These are phyloP conservation scores for Sebastolobus altivelis DNA, from an alignment of 2,797 vertebrate genomes.

Conservation along the genomic window DNA sequence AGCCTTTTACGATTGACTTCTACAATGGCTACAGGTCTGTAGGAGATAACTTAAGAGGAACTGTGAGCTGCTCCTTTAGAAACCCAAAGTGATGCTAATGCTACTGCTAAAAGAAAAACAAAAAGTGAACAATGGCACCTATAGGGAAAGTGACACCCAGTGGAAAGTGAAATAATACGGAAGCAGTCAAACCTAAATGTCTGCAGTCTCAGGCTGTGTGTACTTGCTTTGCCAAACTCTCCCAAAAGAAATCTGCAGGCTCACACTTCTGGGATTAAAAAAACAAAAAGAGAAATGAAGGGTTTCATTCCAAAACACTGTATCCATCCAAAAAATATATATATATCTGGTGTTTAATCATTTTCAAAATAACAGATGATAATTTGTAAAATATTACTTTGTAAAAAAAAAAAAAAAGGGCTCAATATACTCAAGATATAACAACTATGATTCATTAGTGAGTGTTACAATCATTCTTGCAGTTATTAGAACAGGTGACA, in stretches of 20 bases:
- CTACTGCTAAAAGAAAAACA: conserved; percentile 15
- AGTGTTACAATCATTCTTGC: conserved; percentile 54
- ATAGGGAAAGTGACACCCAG: conserved; percentile 55
- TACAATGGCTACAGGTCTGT: conserved; percentile 37
- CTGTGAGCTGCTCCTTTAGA: conserved; percentile 48
- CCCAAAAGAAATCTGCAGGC: conserved; percentile 50
- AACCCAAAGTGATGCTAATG: conserved; percentile 33
- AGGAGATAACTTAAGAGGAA: conserved; percentile 51
- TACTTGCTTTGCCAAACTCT: conserved; percentile 45
- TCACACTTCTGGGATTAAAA: conserved; percentile 76
- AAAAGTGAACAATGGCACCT: conserved; percentile 58
- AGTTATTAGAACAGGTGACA: conserved; percentile 36
- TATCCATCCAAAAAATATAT: not conserved
- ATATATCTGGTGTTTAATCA: conserved; percentile 8
- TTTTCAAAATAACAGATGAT: conserved; percentile 21
- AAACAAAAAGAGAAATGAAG: conserved; percentile 64
- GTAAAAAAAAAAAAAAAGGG: conserved; percentile 19
- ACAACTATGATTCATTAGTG: conserved; percentile 38
- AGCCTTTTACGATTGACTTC: not conserved
- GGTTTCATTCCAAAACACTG: conserved; percentile 79
- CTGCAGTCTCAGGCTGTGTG: conserved; percentile 68
- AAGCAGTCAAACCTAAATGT: conserved; percentile 66
- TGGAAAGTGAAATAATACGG: conserved; percentile 57
- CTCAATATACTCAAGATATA: conserved; percentile 35
- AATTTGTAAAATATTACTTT: conserved; percentile 41